phyloP scores from a whole-genome alignment of 2,113 vertebrate genomes.

The Lasiurus borealis region DNA sequence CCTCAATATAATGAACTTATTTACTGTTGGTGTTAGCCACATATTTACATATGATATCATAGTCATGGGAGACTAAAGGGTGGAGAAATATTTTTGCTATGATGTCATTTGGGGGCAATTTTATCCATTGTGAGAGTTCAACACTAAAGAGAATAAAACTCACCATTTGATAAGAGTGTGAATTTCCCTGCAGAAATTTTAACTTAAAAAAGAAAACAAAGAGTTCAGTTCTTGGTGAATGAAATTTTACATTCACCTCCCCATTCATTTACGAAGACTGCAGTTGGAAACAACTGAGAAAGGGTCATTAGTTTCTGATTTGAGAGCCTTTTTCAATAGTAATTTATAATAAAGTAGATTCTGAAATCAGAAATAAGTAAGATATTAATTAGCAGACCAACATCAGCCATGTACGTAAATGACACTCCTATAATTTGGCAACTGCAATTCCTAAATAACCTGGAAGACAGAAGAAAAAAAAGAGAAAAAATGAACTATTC shows the following conservation, averaged over 20 bases:
- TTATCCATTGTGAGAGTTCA: conserved; percentile 46
- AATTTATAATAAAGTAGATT: conserved; percentile 70
- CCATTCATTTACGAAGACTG: conserved; percentile 3
- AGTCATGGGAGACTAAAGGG: conserved; percentile 1
- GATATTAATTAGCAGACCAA: conserved; percentile 76
- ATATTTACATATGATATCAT: conserved; percentile 56
- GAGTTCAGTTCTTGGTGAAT: conserved; percentile 64
- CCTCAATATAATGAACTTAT: neutral
- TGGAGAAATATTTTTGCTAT: conserved; percentile 38
- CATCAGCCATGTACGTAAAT: conserved; percentile 45
- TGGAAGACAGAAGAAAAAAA: conserved; percentile 74
- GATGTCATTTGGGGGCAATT: conserved; percentile 36
- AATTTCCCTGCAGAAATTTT: neutral
- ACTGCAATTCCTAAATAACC: conserved; percentile 73
- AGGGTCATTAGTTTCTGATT: conserved; percentile 25
- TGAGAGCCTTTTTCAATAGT: conserved; percentile 37
- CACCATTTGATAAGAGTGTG: neutral
- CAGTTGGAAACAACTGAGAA: conserved; percentile 46
- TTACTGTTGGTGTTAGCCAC: conserved; percentile 19
- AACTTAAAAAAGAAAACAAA: conserved; percentile 60
- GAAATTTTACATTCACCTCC: conserved; percentile 53
- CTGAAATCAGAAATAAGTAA: conserved; percentile 82
- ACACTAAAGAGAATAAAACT: conserved; percentile 52
- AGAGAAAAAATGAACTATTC: conserved; percentile 63
- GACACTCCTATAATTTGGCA: conserved; percentile 70